Base-by-base conservation (phyloP, 2,888 invertebrate species). In the Synanthedon myopaeformis region DNA sequence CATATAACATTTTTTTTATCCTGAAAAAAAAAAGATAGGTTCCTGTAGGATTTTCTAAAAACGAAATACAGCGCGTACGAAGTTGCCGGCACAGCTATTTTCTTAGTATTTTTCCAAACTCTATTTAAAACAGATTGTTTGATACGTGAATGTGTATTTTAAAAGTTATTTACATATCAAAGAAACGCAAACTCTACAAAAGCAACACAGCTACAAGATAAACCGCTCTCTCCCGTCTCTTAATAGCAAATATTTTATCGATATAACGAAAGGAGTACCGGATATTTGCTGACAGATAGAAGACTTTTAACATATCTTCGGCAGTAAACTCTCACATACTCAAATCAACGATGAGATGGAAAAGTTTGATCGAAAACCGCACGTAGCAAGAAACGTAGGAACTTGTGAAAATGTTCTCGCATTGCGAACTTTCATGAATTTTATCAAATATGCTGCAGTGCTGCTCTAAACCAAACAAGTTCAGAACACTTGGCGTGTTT, bases 301-400 rank as follows among this genome's bases (percentile, higher is more conserved):
- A 51, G 49, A 58, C 59, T 60, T 63, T 57, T 57, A 60, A 64
- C 62, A 64, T 62, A 59, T 60, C 56, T 58, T 56, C 57, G 55
- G 55, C 58, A 57, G 56, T 57, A 60, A 66, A 65, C 61, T 65
- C 58, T 51, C 58, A 51, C 28, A n/a, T n/a, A 13, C 51, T 12
- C 28, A 28, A 51, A 10, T 35, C 35, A 65, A 70, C 70, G 72
- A 66, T 64, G 69, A 69, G 76, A 77, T 69, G 76, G 78, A 75
- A 81, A 84, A 84, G 77, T 84, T 83, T 79, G 78, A 82, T 82
- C 74, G 77, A 80, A 80, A 80, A 80, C 82, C 82, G 70, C 80
- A 73, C 75, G 72, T 71, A 73, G 70, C 66, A 67, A 79, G 76
- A 76, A 77, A 75, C 67, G 70, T 60, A 60, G 65, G 64, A 71